Evolutionary conservation across 1,140 invertebrate genomes (phyloP).

Genomic region (Diachasmimorpha longicaudata): DNA sequence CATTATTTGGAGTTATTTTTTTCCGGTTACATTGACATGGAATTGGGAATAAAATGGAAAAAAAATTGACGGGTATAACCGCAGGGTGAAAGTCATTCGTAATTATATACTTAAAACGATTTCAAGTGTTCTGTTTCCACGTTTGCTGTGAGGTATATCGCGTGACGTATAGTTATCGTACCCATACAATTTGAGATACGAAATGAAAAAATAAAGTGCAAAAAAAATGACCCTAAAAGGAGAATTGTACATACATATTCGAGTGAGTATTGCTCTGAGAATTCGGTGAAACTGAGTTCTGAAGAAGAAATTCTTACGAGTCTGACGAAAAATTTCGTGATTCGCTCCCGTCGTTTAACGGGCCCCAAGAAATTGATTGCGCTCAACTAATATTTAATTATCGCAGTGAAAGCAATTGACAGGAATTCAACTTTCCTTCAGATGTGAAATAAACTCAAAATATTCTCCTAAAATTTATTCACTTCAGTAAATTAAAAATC

Average conservation of each 20-base stretch:
- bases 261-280: background rate
- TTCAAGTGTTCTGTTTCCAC: conserved; percentile 10
- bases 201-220: background rate
- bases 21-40: background rate
- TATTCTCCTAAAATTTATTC: no score
- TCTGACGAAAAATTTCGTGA: no score
- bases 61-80: conserved; percentile 6
- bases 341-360: no score
- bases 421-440: no score
- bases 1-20: background rate
- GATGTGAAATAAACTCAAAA: no score
- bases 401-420: no score
- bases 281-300: background rate
- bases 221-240: background rate
- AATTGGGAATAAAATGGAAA: background rate
- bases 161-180: conserved; percentile 10
- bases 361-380: no score
- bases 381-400: no score
- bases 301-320: conserved; percentile 24
- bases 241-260: background rate
- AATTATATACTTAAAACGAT: conserved; percentile 9
- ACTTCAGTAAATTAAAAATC: no score
- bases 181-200: background rate
- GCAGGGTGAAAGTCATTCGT: conserved; percentile 3
- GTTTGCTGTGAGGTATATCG: conserved; percentile 7